Evolutionary conservation across 2,888 invertebrate genomes (phyloP).

Genomic region (Callosobruchus maculatus): DNA sequence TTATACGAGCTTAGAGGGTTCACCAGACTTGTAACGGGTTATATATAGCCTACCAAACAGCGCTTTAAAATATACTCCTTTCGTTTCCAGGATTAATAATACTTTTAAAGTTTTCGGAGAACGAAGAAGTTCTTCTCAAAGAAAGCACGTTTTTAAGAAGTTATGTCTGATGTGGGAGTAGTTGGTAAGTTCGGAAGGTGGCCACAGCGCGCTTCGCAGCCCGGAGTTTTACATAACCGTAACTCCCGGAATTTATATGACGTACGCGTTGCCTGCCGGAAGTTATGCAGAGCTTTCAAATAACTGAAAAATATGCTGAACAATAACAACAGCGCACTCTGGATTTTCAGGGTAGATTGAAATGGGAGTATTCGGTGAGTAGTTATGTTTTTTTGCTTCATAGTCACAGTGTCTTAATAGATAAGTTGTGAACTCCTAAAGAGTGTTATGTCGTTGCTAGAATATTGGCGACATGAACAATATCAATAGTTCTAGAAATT

Average conservation of each 20-base stretch:
- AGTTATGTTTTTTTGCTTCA: no score
- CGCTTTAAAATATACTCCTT: slow-evolving; percentile 19
- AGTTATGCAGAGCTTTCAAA: background rate
- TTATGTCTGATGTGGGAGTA: background rate
- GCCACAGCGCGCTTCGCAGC: background rate
- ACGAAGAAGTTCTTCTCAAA: background rate
- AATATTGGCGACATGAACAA: no score
- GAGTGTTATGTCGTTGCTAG: no score
- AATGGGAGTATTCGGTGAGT: background rate
- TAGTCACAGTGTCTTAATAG: no score
- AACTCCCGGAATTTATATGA: background rate
- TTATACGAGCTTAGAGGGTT: background rate
- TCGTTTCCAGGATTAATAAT: slow-evolving; percentile 29
- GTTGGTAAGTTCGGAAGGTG: background rate
- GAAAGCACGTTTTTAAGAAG: background rate
- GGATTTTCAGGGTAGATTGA: background rate
- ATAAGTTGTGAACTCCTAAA: no score
- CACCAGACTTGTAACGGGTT: background rate
- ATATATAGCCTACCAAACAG: background rate
- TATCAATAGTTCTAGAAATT: no score
- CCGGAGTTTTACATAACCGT: background rate
- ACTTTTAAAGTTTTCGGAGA: slow-evolving; percentile 20
- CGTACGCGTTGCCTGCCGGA: background rate
- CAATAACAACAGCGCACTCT: background rate
- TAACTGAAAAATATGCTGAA: background rate